Conservation (phyloP, 2,113 vertebrate species). For the Donacobius atricapilla region DNA sequence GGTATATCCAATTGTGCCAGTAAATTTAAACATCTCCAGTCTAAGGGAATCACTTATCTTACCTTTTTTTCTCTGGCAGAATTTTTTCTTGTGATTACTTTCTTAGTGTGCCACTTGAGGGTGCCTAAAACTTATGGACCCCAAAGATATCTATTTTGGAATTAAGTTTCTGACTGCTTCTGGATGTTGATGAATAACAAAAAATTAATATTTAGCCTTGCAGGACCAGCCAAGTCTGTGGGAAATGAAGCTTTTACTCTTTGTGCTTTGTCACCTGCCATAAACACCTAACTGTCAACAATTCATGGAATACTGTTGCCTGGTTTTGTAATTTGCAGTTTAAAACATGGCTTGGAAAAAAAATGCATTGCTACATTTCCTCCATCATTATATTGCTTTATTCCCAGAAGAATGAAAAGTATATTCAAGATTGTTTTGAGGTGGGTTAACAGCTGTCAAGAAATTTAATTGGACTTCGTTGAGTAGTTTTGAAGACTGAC, state of each 20-base stretch:
- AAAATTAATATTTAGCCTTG: not conserved
- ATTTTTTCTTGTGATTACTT: not conserved
- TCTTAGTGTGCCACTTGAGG: not conserved
- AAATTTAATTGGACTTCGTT: constrained; percentile 18
- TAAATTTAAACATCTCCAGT: not conserved
- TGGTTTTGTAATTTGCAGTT: not conserved
- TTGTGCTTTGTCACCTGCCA: not conserved
- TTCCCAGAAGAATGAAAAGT: not conserved
- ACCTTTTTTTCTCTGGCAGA: not conserved
- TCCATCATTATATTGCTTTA: not conserved
- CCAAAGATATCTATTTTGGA: not conserved
- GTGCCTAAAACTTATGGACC: not conserved
- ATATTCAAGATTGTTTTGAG: constrained; percentile 20
- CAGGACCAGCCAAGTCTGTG: not conserved
- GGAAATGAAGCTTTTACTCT: not conserved
- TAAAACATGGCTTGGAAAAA: not conserved
- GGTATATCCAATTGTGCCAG: not conserved
- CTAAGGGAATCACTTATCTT: not conserved
- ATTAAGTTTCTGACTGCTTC: not conserved
- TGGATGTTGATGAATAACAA: not conserved
- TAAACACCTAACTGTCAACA: not conserved
- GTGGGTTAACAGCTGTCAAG: constrained; percentile 14
- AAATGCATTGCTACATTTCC: not conserved
- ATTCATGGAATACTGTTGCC: not conserved
- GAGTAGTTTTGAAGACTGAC: not conserved